Conservation (phyloP, 2,797 vertebrate genomes). For the Parauchenoglanis punctatus region DNA sequence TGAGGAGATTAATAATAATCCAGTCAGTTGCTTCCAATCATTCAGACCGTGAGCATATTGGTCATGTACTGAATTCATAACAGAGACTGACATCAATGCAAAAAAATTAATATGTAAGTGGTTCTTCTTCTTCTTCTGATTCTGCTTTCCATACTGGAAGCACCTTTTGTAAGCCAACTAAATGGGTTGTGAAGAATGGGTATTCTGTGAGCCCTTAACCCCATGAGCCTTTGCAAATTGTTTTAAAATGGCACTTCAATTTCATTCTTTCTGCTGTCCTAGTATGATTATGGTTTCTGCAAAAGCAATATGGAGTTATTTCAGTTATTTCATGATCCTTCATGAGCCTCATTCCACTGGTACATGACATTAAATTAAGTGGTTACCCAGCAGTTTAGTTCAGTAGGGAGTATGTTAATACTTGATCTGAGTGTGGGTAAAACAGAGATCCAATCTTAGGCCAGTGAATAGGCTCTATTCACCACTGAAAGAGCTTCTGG, state of each 20-base stretch:
- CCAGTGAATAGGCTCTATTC: neutral
- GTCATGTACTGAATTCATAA: slow-evolving; percentile 62
- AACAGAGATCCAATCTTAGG: neutral
- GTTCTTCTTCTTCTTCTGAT: neutral
- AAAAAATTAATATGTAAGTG: slow-evolving; percentile 39
- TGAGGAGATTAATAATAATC: slow-evolving; percentile 42
- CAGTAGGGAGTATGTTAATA: neutral
- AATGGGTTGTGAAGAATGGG: neutral
- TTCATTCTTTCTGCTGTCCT: slow-evolving; percentile 18
- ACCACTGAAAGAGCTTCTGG: slow-evolving; percentile 42
- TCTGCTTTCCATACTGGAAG: neutral
- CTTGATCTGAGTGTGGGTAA: neutral
- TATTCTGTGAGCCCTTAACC: neutral
- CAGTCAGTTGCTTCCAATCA: neutral
- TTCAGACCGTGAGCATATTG: neutral
- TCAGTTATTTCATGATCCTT: slow-evolving; percentile 8
- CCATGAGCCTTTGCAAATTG: slow-evolving; percentile 12
- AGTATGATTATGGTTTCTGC: neutral
- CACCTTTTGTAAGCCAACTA: slow-evolving; percentile 3
- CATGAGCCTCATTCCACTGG: neutral
- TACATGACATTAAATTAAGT: slow-evolving; percentile 12
- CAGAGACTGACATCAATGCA: slow-evolving; percentile 62
- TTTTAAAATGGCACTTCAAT: slow-evolving; percentile 15
- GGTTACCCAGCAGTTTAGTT: slow-evolving; percentile 17
- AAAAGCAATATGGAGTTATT: neutral